Conservation (phyloP, 2,888 invertebrate genomes). For the Cetonia aurata region DNA sequence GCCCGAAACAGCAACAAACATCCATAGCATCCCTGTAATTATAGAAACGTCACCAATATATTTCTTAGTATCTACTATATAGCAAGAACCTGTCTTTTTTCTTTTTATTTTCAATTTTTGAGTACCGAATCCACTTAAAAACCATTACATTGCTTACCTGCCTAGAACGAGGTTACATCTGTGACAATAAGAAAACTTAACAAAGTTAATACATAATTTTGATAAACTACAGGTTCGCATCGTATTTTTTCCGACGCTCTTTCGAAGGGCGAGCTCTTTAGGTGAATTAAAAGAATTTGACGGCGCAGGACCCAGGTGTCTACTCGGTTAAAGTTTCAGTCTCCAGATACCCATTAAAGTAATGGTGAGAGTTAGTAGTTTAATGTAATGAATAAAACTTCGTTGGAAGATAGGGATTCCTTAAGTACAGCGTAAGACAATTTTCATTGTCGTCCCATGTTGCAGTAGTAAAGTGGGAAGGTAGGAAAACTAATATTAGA, state of each 20-base stretch:
- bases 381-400: conserved; percentile 37
- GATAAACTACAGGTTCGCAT: not conserved
- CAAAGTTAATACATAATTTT: too few relatives aligned
- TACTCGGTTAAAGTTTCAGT: conserved; percentile 24
- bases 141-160: too few relatives aligned
- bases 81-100: too few relatives aligned
- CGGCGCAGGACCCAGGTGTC: conserved; percentile 23
- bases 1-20: too few relatives aligned
- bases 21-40: too few relatives aligned
- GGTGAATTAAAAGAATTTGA: conserved; percentile 37
- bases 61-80: too few relatives aligned
- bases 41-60: too few relatives aligned
- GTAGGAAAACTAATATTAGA: not conserved
- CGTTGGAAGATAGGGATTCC: not conserved
- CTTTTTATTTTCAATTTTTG: too few relatives aligned
- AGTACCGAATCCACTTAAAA: too few relatives aligned
- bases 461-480: too few relatives aligned
- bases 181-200: too few relatives aligned
- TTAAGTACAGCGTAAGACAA: conserved; percentile 10
- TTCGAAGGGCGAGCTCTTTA: not conserved
- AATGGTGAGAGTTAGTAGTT: conserved; percentile 36
- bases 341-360: conserved; percentile 31
- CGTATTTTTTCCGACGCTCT: not conserved
- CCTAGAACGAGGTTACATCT: too few relatives aligned
- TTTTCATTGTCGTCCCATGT: conserved; percentile 19